A percentile compares a stretch with the other conserved stretches of the same genome.
phyloP scores from a whole-genome alignment of 2,113 vertebrate species.

The Parotia lawesii region DNA sequence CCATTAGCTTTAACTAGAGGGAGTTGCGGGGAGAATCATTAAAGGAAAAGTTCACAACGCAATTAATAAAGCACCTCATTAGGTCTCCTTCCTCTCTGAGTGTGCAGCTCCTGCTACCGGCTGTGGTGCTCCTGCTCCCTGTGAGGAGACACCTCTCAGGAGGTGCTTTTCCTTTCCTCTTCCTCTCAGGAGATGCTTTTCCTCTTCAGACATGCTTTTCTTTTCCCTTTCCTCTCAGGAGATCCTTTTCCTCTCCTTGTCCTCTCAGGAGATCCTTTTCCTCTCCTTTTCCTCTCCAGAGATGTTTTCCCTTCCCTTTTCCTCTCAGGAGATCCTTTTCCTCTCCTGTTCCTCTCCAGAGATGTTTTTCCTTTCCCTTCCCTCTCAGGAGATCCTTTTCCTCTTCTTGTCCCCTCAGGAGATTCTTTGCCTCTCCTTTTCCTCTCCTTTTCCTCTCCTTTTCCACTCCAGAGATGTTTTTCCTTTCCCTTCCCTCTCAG shows the following conservation, averaged over 20 bases:
- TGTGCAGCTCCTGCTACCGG: neutral
- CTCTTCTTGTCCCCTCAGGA: neutral
- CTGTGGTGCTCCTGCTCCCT: neutral
- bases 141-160: neutral
- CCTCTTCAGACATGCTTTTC: neutral
- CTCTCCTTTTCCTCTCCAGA: neutral
- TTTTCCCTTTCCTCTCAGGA: too few relatives aligned
- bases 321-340: neutral
- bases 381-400: neutral
- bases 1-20: slow-evolving; percentile 65
- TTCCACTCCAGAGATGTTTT: too few relatives aligned
- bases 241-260: neutral
- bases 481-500: neutral
- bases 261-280: neutral
- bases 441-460: neutral
- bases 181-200: neutral
- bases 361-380: neutral
- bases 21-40: slow-evolving; percentile 38
- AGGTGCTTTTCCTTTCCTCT: neutral
- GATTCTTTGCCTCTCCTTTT: too few relatives aligned
- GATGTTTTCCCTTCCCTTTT: neutral
- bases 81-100: neutral
- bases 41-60: slow-evolving; percentile 28
- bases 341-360: too few relatives aligned
- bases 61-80: slow-evolving; percentile 66